These are phyloP conservation scores for Sesia bembeciformis DNA, from an alignment of 2,888 invertebrate species.

Conservation along the genomic window DNA sequence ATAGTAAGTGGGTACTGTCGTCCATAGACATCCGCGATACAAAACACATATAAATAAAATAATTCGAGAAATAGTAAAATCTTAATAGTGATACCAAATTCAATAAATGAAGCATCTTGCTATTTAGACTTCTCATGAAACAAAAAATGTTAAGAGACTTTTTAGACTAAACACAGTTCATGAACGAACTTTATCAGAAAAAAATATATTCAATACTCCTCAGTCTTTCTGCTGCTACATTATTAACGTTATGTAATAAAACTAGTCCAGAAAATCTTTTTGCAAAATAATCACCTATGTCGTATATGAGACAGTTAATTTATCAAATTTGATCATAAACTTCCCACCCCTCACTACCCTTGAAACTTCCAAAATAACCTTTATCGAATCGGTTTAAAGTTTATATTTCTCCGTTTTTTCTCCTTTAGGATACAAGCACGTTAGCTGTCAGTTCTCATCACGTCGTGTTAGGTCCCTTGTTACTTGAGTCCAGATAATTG, in stretches of 20 bases:
- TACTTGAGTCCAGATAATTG: constrained; percentile 25
- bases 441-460: constrained; percentile 13
- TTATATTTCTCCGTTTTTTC: neutral
- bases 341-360: neutral
- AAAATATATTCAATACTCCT: too few species aligned
- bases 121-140: too few species aligned
- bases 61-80: too few species aligned
- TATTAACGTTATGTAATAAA: neutral
- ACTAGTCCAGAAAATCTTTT: neutral
- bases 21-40: too few species aligned
- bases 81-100: too few species aligned
- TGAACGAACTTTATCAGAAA: too few species aligned
- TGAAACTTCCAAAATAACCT: neutral
- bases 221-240: too few species aligned
- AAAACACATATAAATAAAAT: too few species aligned
- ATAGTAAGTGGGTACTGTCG: too few species aligned
- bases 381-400: neutral
- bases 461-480: constrained; percentile 11
- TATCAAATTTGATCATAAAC: neutral
- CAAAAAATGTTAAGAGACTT: neutral
- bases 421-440: neutral
- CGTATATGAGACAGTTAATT: neutral
- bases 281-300: neutral
- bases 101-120: too few species aligned
- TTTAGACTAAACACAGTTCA: neutral